Evolutionary conservation across 2,797 vertebrate genomes (phyloP).

Genomic region (Emys orbicularis): DNA sequence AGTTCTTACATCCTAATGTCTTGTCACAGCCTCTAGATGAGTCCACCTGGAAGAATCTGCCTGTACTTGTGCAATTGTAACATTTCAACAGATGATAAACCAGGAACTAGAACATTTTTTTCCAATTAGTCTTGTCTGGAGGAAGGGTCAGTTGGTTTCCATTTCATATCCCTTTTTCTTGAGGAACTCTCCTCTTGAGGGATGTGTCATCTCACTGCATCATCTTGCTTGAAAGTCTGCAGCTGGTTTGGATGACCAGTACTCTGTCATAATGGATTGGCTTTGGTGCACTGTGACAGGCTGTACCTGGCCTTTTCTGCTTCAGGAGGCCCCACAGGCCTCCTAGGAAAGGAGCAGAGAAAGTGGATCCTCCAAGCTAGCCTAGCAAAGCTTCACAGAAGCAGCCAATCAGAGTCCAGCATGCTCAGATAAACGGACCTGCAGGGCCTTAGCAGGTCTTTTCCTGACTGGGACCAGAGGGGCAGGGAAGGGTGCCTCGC

Average conservation of each 20-base stretch:
- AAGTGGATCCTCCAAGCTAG: neutral
- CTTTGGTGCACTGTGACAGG: neutral
- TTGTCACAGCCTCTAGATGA: neutral
- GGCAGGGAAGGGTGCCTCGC: neutral
- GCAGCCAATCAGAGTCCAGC: neutral
- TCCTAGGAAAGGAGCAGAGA: neutral
- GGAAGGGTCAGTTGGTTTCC: slow-evolving; percentile 48
- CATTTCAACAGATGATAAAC: slow-evolving; percentile 53
- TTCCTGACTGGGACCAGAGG: neutral
- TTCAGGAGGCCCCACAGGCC: neutral
- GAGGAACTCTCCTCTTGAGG: neutral
- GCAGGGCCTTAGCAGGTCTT: neutral
- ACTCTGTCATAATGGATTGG: slow-evolving; percentile 29
- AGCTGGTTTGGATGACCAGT: slow-evolving; percentile 42
- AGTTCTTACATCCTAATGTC: fast-evolving
- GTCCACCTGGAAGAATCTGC: slow-evolving; percentile 38
- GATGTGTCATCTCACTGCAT: slow-evolving; percentile 13
- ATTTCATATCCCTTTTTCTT: slow-evolving; percentile 44
- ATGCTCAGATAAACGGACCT: neutral
- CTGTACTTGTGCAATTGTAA: slow-evolving; percentile 31
- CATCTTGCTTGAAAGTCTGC: slow-evolving; percentile 38
- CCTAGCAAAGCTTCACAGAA: neutral
- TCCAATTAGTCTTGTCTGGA: slow-evolving; percentile 5
- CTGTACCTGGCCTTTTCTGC: neutral
- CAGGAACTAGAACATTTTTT: neutral